phyloP scores from a whole-genome alignment of 2,113 vertebrate species.

The Epinephelus fuscoguttatus region DNA sequence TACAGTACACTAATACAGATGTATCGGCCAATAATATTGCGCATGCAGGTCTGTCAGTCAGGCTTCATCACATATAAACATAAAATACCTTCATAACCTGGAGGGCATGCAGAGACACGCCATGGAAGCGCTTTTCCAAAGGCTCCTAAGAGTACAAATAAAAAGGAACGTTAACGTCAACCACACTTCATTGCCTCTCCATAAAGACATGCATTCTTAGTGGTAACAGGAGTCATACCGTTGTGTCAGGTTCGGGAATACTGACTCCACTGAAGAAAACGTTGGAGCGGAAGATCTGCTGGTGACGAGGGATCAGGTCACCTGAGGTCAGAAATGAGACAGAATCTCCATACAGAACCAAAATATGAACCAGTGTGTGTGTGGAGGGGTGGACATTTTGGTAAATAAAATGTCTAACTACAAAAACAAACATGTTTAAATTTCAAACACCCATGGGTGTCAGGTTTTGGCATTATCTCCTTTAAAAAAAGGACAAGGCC shows the following conservation, averaged over 20 bases:
- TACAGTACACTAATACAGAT: neutral
- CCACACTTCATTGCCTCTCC: neutral
- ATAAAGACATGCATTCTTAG: neutral
- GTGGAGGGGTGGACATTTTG: neutral
- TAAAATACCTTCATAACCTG: conserved; percentile 83
- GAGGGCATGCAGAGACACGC: conserved; percentile 74
- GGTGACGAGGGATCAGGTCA: conserved; percentile 87
- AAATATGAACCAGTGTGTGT: neutral
- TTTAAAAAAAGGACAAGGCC: neutral
- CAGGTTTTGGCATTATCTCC: too few species aligned
- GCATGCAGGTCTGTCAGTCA: neutral
- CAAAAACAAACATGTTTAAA: too few species aligned
- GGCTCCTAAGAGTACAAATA: conserved; percentile 77
- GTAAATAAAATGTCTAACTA: neutral
- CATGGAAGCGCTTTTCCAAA: conserved; percentile 82
- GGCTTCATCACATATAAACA: neutral
- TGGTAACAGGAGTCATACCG: conserved; percentile 62
- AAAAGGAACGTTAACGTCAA: neutral
- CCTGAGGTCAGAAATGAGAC: conserved; percentile 68
- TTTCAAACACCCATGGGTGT: too few species aligned
- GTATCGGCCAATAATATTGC: neutral
- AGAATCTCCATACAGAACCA: neutral
- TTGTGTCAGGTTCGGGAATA: conserved; percentile 86
- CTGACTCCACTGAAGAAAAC: conserved; percentile 87
- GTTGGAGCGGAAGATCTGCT: conserved; percentile 87